Conservation (phyloP, 2,113 vertebrate genomes). For the Toxotes jaculatrix region DNA sequence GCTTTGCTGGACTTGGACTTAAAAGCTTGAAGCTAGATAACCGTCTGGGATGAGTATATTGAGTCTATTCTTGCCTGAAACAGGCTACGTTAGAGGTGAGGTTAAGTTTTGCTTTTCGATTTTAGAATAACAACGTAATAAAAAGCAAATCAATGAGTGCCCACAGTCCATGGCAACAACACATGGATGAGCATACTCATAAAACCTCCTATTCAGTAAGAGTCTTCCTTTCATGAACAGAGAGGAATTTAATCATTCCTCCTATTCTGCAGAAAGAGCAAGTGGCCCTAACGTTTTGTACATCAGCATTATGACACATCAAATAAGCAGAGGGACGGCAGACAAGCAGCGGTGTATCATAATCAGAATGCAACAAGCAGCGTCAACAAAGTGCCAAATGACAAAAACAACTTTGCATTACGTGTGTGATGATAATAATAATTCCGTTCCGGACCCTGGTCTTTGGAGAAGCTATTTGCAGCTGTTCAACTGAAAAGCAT, state of each 20-base stretch:
- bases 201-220: not conserved
- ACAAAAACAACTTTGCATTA: conserved; percentile 70
- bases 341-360: not conserved
- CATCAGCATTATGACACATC: conserved; percentile 16
- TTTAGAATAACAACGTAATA: conserved; percentile 6
- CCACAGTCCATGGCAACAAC: not conserved
- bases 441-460: conserved; percentile 68
- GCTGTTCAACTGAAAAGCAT: conserved; percentile 54
- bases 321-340: conserved; percentile 17
- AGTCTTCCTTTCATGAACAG: not conserved
- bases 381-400: conserved; percentile 49
- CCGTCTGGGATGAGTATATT: not conserved
- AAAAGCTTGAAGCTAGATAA: conserved; percentile 39
- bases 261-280: not conserved
- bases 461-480: conserved; percentile 79
- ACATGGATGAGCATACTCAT: no score
- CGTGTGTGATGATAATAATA: conserved; percentile 66
- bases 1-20: conserved; percentile 8
- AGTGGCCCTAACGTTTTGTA: not conserved
- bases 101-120: conserved; percentile 4
- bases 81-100: not conserved
- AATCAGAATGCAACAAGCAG: conserved; percentile 50
- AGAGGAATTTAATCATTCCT: not conserved
- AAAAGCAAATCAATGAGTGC: not conserved
- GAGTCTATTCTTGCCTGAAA: conserved; percentile 3